Percentiles rank a stretch among this genome's conserved stretches.
These are phyloP conservation scores for Sphaerophoria rueppellii DNA, from an alignment of 2,888 invertebrate species.

Conservation along the genomic window DNA sequence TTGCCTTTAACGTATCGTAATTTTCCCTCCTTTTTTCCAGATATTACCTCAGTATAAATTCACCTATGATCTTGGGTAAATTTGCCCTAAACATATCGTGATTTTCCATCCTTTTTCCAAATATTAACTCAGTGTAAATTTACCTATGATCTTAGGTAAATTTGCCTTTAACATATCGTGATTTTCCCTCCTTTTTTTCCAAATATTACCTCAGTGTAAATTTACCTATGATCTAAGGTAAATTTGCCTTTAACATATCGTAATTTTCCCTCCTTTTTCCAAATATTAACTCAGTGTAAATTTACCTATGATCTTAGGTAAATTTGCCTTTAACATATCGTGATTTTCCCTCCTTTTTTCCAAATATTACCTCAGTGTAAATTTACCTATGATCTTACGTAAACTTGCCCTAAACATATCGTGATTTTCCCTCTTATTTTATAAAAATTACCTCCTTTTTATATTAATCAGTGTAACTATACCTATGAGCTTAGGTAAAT, in stretches of 20 bases:
- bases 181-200: background rate
- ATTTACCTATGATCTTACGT: background rate
- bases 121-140: background rate
- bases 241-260: too few relatives aligned
- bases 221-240: too few relatives aligned
- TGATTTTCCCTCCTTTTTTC: background rate
- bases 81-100: background rate
- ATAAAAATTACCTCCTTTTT: background rate
- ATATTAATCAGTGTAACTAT: background rate
- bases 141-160: background rate
- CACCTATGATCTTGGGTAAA: background rate
- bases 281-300: background rate
- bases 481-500: background rate
- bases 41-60: background rate
- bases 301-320: background rate
- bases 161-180: background rate
- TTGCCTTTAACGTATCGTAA: background rate
- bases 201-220: too few relatives aligned
- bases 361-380: background rate
- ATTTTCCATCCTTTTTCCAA: background rate
- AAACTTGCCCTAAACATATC: background rate
- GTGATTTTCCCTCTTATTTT: background rate
- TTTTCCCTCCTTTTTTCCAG: background rate
- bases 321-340: background rate
- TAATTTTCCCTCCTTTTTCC: too few relatives aligned